A percentile compares a stretch with the other conserved stretches of the same genome.
Evolutionary conservation across 2,797 vertebrate genomes (phyloP).

Genomic region (Peromyscus aztecus): DNA sequence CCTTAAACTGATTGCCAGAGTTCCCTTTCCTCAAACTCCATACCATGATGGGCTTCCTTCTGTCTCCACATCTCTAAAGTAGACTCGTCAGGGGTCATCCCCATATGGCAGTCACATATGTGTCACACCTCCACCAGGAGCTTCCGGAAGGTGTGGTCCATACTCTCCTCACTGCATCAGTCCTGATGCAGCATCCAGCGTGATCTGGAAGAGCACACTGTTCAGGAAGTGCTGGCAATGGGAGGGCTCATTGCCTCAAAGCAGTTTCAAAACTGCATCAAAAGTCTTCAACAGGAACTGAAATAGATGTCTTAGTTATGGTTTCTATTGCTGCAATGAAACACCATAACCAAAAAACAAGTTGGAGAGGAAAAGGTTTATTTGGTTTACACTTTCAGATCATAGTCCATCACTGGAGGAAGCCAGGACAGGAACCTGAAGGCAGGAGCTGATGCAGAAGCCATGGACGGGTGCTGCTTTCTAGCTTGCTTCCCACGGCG

Average conservation of each 20-base stretch:
- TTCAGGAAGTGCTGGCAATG: background rate
- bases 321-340: background rate
- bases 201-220: background rate
- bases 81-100: background rate
- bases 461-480: background rate
- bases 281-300: slow-evolving; percentile 25
- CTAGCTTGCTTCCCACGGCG: background rate
- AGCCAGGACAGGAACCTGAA: background rate
- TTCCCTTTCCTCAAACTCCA: background rate
- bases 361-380: background rate
- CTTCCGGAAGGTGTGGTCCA: background rate
- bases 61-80: background rate
- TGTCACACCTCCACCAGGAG: background rate
- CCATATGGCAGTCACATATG: background rate
- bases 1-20: background rate
- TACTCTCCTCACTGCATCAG: background rate
- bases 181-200: background rate
- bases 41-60: background rate
- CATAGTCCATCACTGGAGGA: background rate
- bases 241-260: background rate
- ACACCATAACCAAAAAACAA: background rate
- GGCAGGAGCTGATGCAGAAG: background rate
- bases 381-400: background rate
- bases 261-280: background rate
- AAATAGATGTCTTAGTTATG: background rate